A percentile compares a stretch with the other conserved stretches of the same genome.
Conservation (phyloP, 1,140 invertebrate species). For the Aradophagus sp. region DNA sequence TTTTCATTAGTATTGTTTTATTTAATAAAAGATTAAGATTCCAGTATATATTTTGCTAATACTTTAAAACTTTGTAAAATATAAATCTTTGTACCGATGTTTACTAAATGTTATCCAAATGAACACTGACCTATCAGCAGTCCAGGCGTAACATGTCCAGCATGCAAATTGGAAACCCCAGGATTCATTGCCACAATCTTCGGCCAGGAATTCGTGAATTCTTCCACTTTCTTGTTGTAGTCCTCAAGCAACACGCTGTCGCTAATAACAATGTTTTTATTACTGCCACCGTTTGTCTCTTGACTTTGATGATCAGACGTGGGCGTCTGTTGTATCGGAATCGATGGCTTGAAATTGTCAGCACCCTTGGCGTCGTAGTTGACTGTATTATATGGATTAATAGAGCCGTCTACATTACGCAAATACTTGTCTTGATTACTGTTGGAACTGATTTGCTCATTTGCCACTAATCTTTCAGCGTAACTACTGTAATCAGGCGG, state of each 20-base stretch:
- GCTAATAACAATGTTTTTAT: constrained; percentile 60
- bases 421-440: constrained; percentile 8
- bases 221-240: constrained; percentile 63
- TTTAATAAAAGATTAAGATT: no score
- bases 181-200: constrained; percentile 31
- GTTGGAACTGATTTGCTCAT: constrained; percentile 9
- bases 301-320: no score
- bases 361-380: constrained; percentile 10
- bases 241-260: constrained; percentile 63
- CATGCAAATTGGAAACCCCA: background rate
- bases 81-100: no score
- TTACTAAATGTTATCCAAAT: no score
- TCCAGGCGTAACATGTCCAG: constrained; percentile 1
- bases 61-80: no score
- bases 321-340: no score
- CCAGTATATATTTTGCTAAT: no score
- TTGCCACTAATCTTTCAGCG: constrained; percentile 4
- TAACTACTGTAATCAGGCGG: constrained; percentile 26
- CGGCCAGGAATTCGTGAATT: constrained; percentile 66
- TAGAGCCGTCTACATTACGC: constrained; percentile 2
- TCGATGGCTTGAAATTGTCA: constrained; percentile 14
- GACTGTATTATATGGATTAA: constrained; percentile 9
- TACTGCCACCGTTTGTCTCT: constrained; percentile 42
- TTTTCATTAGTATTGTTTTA: no score
- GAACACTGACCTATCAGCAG: constrained; percentile 12